These are phyloP conservation scores for Eurois occulta DNA, from an alignment of 2,888 invertebrate genomes.

Conservation along the genomic window DNA sequence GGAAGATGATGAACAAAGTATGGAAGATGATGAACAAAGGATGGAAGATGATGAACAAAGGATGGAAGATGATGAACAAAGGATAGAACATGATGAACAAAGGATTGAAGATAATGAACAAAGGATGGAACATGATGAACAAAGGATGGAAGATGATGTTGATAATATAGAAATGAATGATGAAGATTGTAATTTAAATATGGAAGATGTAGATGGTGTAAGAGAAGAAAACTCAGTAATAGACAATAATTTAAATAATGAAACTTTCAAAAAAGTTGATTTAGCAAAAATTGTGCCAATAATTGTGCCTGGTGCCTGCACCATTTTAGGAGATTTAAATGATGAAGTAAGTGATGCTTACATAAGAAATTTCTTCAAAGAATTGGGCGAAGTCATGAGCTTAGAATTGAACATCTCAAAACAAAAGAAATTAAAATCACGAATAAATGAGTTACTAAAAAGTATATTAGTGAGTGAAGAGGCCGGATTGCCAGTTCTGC, in stretches of 20 bases:
- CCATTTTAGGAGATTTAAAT: neutral
- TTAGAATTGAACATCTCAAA: conserved; percentile 31
- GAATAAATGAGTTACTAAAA: conserved; percentile 32
- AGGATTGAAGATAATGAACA: neutral
- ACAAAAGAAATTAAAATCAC: conserved; percentile 20
- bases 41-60: neutral
- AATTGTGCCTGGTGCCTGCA: neutral
- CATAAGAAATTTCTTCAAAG: conserved; percentile 28
- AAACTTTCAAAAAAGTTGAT: neutral
- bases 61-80: too few relatives aligned
- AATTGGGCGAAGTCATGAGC: conserved; percentile 38
- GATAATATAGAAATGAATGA: neutral
- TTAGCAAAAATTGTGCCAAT: conserved; percentile 13
- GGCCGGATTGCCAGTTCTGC: neutral
- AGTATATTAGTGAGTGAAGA: neutral
- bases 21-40: too few relatives aligned
- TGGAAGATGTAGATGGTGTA: neutral
- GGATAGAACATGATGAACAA: too few relatives aligned
- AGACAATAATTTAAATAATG: neutral
- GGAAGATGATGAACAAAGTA: too few relatives aligned
- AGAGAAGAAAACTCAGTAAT: neutral
- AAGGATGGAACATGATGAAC: too few relatives aligned
- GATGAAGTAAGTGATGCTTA: conserved; percentile 31
- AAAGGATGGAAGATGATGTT: neutral
- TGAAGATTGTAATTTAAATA: neutral